Conservation (phyloP, 2,888 invertebrate species). For the Pyrrhia umbra region DNA sequence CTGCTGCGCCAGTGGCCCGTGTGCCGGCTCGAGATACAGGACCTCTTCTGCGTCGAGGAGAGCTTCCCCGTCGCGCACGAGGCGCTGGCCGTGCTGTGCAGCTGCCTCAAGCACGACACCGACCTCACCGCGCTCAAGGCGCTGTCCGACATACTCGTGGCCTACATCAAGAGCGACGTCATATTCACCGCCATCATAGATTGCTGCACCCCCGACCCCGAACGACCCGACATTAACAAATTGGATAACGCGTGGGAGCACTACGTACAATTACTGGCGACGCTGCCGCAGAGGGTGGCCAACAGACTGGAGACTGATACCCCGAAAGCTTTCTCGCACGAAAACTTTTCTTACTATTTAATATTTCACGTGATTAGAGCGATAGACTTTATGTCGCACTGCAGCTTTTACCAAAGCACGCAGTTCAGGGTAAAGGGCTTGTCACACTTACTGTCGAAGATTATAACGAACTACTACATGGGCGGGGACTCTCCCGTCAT, state of each 20-base stretch:
- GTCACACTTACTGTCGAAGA: constrained; percentile 91
- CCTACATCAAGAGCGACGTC: constrained; percentile 89
- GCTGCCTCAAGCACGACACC: constrained; percentile 83
- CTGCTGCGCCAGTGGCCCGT: constrained; percentile 91
- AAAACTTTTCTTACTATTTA: constrained; percentile 90
- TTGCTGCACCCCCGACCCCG: constrained; percentile 66
- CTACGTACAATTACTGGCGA: constrained; percentile 91
- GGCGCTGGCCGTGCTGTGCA: constrained; percentile 83
- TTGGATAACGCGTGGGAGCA: constrained; percentile 83
- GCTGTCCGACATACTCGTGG: constrained; percentile 82
- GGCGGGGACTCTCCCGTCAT: constrained; percentile 84
- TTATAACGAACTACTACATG: constrained; percentile 90
- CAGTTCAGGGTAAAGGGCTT: constrained; percentile 83
- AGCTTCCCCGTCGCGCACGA: constrained; percentile 84
- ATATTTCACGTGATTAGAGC: constrained; percentile 91
- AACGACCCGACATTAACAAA: constrained; percentile 59
- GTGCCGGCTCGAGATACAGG: constrained; percentile 80
- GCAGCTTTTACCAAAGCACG: constrained; percentile 71
- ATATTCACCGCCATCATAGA: constrained; percentile 88
- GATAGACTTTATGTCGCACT: constrained; percentile 90
- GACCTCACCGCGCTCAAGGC: constrained; percentile 73
- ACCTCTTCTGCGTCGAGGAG: constrained; percentile 90
- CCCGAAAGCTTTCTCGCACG: constrained; percentile 90
- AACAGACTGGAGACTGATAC: constrained; percentile 91
- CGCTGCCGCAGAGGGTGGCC: constrained; percentile 93